Evolutionary conservation across 2,113 vertebrate species (phyloP), one percentile per base, ranked within the genome.

Genomic region (Eira barbara): DNA sequence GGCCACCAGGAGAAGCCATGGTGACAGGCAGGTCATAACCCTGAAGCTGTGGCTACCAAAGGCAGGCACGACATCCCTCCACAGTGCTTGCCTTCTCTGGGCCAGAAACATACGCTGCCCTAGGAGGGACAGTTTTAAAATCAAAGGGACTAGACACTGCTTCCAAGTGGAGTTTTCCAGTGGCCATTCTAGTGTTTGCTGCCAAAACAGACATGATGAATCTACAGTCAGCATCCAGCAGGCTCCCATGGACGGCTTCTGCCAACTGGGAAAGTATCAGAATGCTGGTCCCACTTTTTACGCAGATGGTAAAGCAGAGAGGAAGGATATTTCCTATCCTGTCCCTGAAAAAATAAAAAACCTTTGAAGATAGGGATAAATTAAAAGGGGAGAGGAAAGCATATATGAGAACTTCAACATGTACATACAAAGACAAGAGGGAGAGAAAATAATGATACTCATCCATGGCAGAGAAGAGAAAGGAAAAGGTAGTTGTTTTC

Each of bases 1-100:
- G 52, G 96, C 29, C 34, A 97, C 36, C 86, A 61, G 86, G 97
- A 93, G 95, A 47, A 14, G 57, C 42, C 86, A 11, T 34, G 59
- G 65, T 17, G 45, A 65, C n/a, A 31, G 49, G 0, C 0, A 96
- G 61, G 79, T 21, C 18, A 27, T 4, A 81, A 61, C 27, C 81
- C 47, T 39, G 83, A 94, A 84, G 92, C 13, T 94, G 39, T 86
- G 88, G 55, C 69, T 86, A 63, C 1, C 91, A 95, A 5, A 59
- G 65, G 14, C 49, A 95, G 95, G 82, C 67, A 97, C 88, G 85
- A 12, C 0, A 7, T 39, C 27, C 47, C 67, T 81, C 59, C n/a
- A 79, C 9, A 82, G 69, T 0, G 10, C 79, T 63, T 12, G 74
- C 55, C 82, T 63, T 76, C 61, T 89, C 81, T 1, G 0, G 45